Evolutionary conservation across 1,140 invertebrate genomes (phyloP), one percentile per base, ranked within the genome.

Genomic region (Drosophila saltans): DNA sequence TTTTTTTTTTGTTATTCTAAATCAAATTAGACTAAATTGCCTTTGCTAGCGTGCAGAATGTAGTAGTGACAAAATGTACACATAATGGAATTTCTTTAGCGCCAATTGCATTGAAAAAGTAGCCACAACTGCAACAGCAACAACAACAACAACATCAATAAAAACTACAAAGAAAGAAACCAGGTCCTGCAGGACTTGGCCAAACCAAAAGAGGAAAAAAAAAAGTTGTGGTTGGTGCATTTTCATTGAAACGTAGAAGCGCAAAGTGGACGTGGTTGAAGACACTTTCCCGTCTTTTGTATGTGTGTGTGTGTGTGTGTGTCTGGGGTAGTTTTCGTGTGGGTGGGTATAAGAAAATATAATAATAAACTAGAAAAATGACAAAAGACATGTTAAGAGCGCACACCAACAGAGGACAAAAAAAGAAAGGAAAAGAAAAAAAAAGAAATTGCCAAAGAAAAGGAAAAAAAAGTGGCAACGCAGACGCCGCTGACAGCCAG

Each of bases 381-480:
- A 80, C 78, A 80, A 80, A 80, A 80, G 78, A 78, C 75, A 78
- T 78, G 78, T 80, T 80, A 80, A 80, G 71, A 78, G 75, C 75
- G 65, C 72, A 68, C 56, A 52, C 45, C 45, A 52, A 52, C 11
- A 4, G 24, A 24, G 33, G 33, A 36, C 33, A 30, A 30, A 30
- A 30, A 30, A 30, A 30, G 8, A 48, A 48, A 24, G 6, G 2
- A 24, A 8, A 16, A 16, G 16, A 16, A 21, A 21, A 48, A 21
- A 60, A 21, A 68, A 76, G 56, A 67, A 59, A 66, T 39, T 52
- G 5, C 41, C 45, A 52, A 52, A 9, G 9, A 52, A 39, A 41
- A 33, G 36, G 36, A 63, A 69, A 70, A 16, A 62, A 62, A 33
- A 28, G 41, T 26, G 48, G 39, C 63, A 67, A 56, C 48, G 39